phyloP scores from a whole-genome alignment of 2,797 vertebrate genomes.

The Pangasius macronema region DNA sequence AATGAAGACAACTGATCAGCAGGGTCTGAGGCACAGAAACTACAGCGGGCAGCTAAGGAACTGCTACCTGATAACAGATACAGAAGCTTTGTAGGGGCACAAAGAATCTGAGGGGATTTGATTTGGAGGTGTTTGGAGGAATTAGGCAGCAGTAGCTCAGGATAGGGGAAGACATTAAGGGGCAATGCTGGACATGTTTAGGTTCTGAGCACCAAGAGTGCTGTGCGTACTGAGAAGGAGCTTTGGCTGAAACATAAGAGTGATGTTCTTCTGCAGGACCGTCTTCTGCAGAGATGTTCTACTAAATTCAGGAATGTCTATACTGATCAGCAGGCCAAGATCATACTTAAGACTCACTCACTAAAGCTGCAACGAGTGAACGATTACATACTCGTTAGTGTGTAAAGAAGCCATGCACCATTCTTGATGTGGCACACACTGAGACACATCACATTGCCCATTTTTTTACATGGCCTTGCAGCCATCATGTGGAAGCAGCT shows the following conservation, averaged over 20 bases:
- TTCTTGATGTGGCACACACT: slow-evolving; percentile 21
- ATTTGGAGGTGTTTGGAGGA: background rate
- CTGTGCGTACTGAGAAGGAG: slow-evolving; percentile 25
- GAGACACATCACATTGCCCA: slow-evolving; percentile 36
- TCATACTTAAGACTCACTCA: background rate
- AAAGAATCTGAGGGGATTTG: background rate
- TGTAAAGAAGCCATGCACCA: slow-evolving; percentile 33
- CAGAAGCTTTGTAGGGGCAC: slow-evolving; percentile 11
- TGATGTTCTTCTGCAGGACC: background rate
- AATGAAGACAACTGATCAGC: slow-evolving; percentile 29
- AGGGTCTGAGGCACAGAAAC: slow-evolving; percentile 45
- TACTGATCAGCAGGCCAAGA: background rate
- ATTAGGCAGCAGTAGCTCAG: slow-evolving; percentile 58
- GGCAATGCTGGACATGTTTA: slow-evolving; percentile 69
- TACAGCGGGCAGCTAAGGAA: slow-evolving; percentile 8
- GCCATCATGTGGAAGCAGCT: slow-evolving; percentile 48
- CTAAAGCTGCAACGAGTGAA: background rate
- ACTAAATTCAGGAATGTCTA: slow-evolving; percentile 10
- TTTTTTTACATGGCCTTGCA: background rate
- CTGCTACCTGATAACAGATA: slow-evolving; percentile 23
- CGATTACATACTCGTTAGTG: background rate
- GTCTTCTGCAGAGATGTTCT: background rate
- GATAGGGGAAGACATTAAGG: slow-evolving; percentile 73
- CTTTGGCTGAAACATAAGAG: slow-evolving; percentile 21
- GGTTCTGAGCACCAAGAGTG: slow-evolving; percentile 62